Base-by-base conservation (phyloP, 2,797 vertebrate genomes). In the Sphaeramia orbicularis region DNA sequence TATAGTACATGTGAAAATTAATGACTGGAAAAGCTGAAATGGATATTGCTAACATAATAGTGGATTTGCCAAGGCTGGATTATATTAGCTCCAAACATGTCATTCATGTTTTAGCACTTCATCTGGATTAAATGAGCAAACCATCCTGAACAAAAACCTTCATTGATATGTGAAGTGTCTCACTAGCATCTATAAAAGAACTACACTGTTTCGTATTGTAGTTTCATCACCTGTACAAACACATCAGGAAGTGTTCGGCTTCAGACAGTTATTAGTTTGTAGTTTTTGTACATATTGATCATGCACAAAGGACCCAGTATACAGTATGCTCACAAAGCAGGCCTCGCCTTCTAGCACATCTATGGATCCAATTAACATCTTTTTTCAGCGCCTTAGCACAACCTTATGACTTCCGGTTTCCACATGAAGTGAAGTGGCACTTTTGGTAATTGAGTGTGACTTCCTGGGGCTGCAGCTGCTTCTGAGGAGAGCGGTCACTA, bases 391-490 rank as follows among this genome's bases (percentile, higher is more conserved):
- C 69, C 71, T 80, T 75, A 85, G 55, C 73, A 53, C 49, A 84
- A 84, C 63, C 69, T 69, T 49, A 67, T 78, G 82, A 81, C 84
- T 87, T 71, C 55, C 72, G 62, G 62, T 82, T 77, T 81, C 76
- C 76, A 60, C 71, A 72, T 78, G 66, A 83, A 80, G 60, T 76
- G 57, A 88, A 87, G 63, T 70, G 81, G 53, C 78, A 85, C 79
- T 57, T 83, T 85, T 83, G 69, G 68, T 86, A 88, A 90, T 83
- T 63, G 74, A 90, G 89, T 87, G 91, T 85, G 90, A 92, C 88
- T 92, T 93, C 91, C 89, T 89, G 74, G 77, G 58, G 70, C 75
- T 54, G 70, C 87, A 86, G 90, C 79, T 91, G 86, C 87, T 90
- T 72, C 69, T 44, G 66, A 61, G 44, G 73, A 71, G 48, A 44